Percentiles rank a stretch among this genome's conserved stretches.
phyloP scores from a whole-genome alignment of 2,113 vertebrate species.

The Acanthisitta chloris region DNA sequence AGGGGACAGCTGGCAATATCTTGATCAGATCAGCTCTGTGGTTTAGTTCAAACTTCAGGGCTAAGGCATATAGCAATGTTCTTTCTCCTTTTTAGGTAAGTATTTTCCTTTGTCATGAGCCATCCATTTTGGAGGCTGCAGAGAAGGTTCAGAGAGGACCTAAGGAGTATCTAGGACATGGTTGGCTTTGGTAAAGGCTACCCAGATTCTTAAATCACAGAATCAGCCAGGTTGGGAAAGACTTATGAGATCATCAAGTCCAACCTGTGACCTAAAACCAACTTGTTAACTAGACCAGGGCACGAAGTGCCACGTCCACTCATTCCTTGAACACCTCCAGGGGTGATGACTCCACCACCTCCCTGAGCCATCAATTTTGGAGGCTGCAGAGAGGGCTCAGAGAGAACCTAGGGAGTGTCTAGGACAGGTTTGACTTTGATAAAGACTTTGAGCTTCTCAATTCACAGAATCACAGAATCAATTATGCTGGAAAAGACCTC shows the following conservation, averaged over 20 bases:
- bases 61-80: background rate
- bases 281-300: too few relatives aligned
- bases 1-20: background rate
- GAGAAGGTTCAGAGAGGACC: background rate
- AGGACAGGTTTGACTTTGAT: background rate
- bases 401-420: background rate
- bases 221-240: too few relatives aligned
- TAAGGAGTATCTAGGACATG: background rate
- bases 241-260: too few relatives aligned
- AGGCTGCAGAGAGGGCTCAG: background rate
- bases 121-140: background rate
- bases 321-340: too few relatives aligned
- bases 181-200: too few relatives aligned
- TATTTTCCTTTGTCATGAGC: background rate
- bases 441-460: background rate
- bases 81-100: slow-evolving; percentile 13
- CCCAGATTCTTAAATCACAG: too few relatives aligned
- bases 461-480: too few relatives aligned
- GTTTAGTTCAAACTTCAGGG: background rate
- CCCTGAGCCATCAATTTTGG: background rate
- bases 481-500: too few relatives aligned
- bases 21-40: slow-evolving; percentile 16
- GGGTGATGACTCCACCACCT: too few relatives aligned
- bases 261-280: too few relatives aligned
- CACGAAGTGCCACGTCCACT: too few relatives aligned